Evolutionary conservation across 2,888 invertebrate species (phyloP), one percentile per base, ranked within the genome.

Genomic region (Archaeoteleia sp.): DNA sequence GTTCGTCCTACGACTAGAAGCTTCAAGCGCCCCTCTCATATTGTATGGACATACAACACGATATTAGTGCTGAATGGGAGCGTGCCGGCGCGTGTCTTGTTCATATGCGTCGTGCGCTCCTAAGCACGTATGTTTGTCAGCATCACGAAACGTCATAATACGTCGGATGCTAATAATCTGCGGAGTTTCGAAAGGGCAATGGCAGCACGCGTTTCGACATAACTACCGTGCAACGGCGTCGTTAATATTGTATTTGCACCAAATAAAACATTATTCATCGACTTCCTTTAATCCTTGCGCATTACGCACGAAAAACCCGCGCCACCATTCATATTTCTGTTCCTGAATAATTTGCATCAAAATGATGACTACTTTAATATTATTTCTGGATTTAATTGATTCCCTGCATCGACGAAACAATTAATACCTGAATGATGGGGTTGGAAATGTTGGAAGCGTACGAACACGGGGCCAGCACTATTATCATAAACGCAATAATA

Each of bases 401-500:
- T 4, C 5, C 5, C 20, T 20, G 20, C 20, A 20, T 20, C 20
- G 20, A 20, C n/a, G 57, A 30, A 68, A 49, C 65, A 66, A 67
- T 71, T 71, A 66, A 62, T 66, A 55, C 58, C 30, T 45, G 30
- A 12, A 39, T 12, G 62, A 57, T 71, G 67, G 71, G 71, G 71
- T 69, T 69, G 69, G 29, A 49, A 37, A 29, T 2, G 34, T 40
- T 14, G 17, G 34, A 29, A 6, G 13, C 7, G 1, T 5, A 9
- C 4, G 13, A 8, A 12, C 39, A 39, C 9, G 9, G 25, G 25
- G 25, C 9, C 34, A 10, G 34, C 13, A 70, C 77, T 84, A 84
- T 84, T 84, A 84, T 84, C 81, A 83, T 83, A 84, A 84, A 83
- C 78, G 84, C 77, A 85, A 84, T 83, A 85, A 85, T 85, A 84